phyloP scores from a whole-genome alignment of 2,797 vertebrate genomes.

The Pachyuromys duprasi region DNA sequence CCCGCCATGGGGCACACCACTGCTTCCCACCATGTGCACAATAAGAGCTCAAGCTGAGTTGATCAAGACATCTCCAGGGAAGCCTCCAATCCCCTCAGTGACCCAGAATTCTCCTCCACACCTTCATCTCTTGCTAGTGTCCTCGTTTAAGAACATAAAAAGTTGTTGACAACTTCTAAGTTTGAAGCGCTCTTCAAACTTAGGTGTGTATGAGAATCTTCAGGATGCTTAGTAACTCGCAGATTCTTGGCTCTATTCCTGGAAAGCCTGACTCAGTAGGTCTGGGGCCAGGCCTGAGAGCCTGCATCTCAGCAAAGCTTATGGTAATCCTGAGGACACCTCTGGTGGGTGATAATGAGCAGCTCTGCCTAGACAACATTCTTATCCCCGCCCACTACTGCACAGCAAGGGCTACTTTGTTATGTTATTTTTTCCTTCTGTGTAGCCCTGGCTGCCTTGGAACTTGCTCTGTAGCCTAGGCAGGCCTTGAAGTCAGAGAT shows the following conservation, averaged over 20 bases:
- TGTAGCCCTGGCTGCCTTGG: neutral
- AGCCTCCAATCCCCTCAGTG: neutral
- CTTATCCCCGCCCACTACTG: neutral
- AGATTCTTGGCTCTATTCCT: no score
- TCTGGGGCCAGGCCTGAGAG: neutral
- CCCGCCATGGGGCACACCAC: neutral
- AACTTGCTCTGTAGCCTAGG: neutral
- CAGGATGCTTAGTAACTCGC: neutral
- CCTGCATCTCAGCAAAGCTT: neutral
- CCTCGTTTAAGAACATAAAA: neutral
- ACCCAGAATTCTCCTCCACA: neutral
- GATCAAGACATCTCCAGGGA: neutral
- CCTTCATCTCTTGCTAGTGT: neutral
- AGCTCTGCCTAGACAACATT: neutral
- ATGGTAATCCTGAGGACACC: neutral
- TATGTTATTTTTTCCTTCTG: neutral
- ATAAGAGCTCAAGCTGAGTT: neutral
- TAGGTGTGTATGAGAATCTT: neutral
- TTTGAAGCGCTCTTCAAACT: neutral
- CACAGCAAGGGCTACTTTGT: neutral
- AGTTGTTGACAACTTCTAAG: neutral
- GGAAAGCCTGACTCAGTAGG: neutral
- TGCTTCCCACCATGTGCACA: neutral
- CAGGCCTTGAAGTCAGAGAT: neutral
- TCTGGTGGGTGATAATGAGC: neutral